Conservation (phyloP, 37 sponge, comb jelly and placozoan genomes). For the Hexactinellida sp. region DNA sequence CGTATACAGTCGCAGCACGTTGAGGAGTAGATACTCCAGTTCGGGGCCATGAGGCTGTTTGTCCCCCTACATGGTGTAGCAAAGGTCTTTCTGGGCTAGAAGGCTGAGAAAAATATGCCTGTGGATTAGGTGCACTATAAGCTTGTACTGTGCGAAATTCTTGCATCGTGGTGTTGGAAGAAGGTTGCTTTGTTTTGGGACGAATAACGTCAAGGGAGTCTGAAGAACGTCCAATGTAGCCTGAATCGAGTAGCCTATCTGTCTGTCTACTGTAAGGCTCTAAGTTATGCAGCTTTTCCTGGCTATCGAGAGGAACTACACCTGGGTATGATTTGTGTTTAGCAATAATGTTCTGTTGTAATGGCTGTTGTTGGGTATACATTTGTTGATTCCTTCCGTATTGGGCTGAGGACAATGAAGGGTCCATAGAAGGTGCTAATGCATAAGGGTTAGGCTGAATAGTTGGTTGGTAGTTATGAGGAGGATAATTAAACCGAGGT, state of each 20-base stretch:
- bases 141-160: not conserved
- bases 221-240: not conserved
- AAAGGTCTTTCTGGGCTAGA: not conserved
- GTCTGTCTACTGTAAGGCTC: constrained; percentile 5
- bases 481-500: too few species aligned
- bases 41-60: not conserved
- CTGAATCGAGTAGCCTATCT: not conserved
- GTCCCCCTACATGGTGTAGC: not conserved
- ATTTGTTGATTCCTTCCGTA: not conserved
- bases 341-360: not conserved
- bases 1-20: not conserved
- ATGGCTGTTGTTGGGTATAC: not conserved
- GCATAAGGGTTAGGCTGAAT: not conserved
- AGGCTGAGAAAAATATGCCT: not conserved
- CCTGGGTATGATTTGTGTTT: not conserved
- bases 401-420: not conserved
- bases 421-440: not conserved
- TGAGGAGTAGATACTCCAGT: not conserved
- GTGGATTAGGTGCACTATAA: not conserved
- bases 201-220: not conserved
- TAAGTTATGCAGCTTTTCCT: not conserved
- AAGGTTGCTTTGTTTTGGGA: not conserved
- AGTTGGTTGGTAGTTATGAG: not conserved
- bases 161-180: not conserved
- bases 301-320: not conserved